phyloP scores from a whole-genome alignment of 2,888 invertebrate species.

The Spilarctia lutea region DNA sequence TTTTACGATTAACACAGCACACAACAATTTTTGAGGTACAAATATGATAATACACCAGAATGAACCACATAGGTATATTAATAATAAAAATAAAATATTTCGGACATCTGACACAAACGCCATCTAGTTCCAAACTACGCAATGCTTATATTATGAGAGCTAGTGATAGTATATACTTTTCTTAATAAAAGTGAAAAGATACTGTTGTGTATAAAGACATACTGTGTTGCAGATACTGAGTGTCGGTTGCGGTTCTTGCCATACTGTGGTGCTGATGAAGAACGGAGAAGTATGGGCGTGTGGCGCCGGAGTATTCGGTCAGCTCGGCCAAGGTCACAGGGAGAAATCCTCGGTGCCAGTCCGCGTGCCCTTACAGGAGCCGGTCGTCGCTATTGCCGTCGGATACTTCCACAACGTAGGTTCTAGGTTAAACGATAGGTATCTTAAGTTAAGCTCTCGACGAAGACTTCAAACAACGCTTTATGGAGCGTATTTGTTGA shows the following conservation, averaged over 20 bases:
- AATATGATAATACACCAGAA: too few relatives aligned
- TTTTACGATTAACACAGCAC: too few relatives aligned
- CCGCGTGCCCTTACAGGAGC: constrained; percentile 71
- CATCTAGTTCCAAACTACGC: too few relatives aligned
- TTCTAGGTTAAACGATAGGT: constrained; percentile 22
- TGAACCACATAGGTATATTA: too few relatives aligned
- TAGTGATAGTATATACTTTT: too few relatives aligned
- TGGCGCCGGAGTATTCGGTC: constrained; percentile 93
- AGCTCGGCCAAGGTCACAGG: constrained; percentile 87
- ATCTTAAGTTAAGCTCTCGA: too few relatives aligned
- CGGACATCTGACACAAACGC: too few relatives aligned
- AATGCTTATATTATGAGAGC: too few relatives aligned
- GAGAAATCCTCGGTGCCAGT: constrained; percentile 88
- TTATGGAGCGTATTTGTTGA: too few relatives aligned
- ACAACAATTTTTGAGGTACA: too few relatives aligned
- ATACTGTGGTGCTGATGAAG: constrained; percentile 89
- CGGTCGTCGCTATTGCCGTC: constrained; percentile 81
- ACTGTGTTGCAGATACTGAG: constrained; percentile 64
- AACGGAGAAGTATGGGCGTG: constrained; percentile 90
- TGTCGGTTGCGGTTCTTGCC: constrained; percentile 90
- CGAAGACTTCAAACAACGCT: too few relatives aligned
- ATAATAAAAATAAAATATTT: too few relatives aligned
- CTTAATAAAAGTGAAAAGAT: background rate
- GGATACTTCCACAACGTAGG: constrained; percentile 89
- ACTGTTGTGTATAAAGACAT: background rate